Conservation (phyloP, 2,797 vertebrate species). For the Micropoecilia bifurca region DNA sequence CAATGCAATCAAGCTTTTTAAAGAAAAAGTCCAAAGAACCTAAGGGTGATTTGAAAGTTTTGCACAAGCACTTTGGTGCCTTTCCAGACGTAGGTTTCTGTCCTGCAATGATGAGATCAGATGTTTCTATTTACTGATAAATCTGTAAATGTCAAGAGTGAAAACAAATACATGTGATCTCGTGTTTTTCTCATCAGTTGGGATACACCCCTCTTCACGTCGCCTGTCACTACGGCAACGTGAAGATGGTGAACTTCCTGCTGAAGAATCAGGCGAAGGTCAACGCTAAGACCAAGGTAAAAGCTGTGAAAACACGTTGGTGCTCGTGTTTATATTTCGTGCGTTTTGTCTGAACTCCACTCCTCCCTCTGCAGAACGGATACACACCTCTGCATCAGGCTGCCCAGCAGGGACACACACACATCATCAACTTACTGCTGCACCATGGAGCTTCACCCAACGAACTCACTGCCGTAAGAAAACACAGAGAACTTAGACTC, state of each 20-base stretch:
- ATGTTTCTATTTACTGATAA: not conserved
- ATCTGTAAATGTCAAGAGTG: not conserved
- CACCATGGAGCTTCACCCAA: slow-evolving; percentile 92
- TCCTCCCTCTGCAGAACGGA: slow-evolving; percentile 85
- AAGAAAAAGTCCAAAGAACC: not conserved
- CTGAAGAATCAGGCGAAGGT: slow-evolving; percentile 94
- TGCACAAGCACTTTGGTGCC: not conserved
- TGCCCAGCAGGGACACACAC: slow-evolving; percentile 97
- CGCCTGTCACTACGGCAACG: slow-evolving; percentile 97
- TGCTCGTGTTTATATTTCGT: not conserved
- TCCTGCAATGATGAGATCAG: not conserved
- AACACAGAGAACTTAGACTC: not conserved
- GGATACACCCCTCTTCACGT: slow-evolving; percentile 96
- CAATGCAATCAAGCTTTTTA: not conserved
- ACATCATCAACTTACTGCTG: slow-evolving; percentile 95
- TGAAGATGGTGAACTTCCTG: slow-evolving; percentile 96
- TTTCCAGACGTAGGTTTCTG: not conserved
- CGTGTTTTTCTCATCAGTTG: slow-evolving; percentile 82
- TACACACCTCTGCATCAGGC: slow-evolving; percentile 97
- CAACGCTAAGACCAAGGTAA: slow-evolving; percentile 96
- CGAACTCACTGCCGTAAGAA: slow-evolving; percentile 92
- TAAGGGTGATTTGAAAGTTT: not conserved
- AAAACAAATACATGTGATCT: not conserved
- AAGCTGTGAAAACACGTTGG: not conserved
- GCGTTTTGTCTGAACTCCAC: not conserved